Evolutionary conservation across 2,797 vertebrate genomes (phyloP).

Genomic region (Platyrinchus mystaceus): DNA sequence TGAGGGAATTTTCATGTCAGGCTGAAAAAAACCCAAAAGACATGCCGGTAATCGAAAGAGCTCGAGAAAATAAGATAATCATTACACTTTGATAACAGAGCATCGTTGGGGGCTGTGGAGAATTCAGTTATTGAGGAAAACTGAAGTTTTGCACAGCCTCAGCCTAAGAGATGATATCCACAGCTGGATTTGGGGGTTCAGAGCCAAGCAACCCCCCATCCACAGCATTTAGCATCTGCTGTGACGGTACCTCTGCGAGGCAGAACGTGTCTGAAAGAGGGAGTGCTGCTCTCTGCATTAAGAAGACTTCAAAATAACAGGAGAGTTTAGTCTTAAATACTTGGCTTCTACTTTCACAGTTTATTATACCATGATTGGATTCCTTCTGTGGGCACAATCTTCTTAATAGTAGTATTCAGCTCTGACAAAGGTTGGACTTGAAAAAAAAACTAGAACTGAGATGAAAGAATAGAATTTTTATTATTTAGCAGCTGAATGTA

Average conservation of each 20-base stretch:
- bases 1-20: not conserved
- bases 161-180: not conserved
- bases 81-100: not conserved
- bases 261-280: not conserved
- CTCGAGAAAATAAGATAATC: not conserved
- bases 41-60: not conserved
- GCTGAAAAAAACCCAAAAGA: not conserved
- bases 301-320: not conserved
- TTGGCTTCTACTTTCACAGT: conserved; percentile 20
- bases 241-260: not conserved
- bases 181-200: not conserved
- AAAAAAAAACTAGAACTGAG: not conserved
- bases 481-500: conserved; percentile 65
- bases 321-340: not conserved
- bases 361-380: conserved; percentile 31
- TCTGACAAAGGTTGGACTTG: conserved; percentile 55
- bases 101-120: not conserved
- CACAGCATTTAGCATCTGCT: not conserved
- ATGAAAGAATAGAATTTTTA: conserved; percentile 53
- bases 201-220: not conserved
- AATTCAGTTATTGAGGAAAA: not conserved
- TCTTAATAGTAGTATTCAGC: conserved; percentile 43
- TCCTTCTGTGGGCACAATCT: conserved; percentile 37
- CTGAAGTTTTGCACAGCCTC: not conserved
- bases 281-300: not conserved